Conservation (phyloP, 2,888 invertebrate genomes). For the Phyllotreta striolata region DNA sequence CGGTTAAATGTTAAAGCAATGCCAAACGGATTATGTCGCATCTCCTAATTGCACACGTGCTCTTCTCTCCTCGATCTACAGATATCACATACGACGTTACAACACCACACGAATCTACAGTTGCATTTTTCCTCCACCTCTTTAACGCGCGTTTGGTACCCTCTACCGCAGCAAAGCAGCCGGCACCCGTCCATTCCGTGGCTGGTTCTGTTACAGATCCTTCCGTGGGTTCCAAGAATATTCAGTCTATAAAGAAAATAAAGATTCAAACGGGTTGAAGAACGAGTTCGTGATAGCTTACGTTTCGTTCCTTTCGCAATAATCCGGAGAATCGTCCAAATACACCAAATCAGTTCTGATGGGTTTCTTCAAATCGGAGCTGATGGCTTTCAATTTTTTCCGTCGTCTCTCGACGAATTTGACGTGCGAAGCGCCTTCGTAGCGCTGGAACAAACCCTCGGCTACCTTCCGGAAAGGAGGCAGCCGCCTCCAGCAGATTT, state of each 20-base stretch:
- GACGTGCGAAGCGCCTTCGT: slow-evolving; percentile 88
- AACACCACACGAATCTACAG: slow-evolving; percentile 92
- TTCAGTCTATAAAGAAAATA: slow-evolving; percentile 68
- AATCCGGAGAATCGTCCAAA: slow-evolving; percentile 90
- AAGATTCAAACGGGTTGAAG: neutral
- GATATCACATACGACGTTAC: slow-evolving; percentile 84
- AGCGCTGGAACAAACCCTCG: slow-evolving; percentile 77
- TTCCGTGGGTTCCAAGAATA: slow-evolving; percentile 82
- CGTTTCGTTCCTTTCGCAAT: slow-evolving; percentile 86
- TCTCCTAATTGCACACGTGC: slow-evolving; percentile 80
- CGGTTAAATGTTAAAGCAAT: neutral
- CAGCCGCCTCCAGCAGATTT: slow-evolving; percentile 89
- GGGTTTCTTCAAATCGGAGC: slow-evolving; percentile 83
- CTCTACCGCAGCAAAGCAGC: slow-evolving; percentile 87
- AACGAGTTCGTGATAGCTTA: slow-evolving; percentile 62
- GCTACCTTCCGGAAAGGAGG: slow-evolving; percentile 81
- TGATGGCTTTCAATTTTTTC: slow-evolving; percentile 74
- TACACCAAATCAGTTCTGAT: slow-evolving; percentile 91
- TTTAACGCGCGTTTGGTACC: slow-evolving; percentile 83
- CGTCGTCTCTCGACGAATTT: slow-evolving; percentile 71
- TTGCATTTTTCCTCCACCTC: slow-evolving; percentile 88
- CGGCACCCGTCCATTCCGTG: slow-evolving; percentile 87
- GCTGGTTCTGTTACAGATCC: slow-evolving; percentile 85
- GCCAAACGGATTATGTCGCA: neutral
- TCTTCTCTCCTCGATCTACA: slow-evolving; percentile 83